Percentiles rank a stretch among this genome's conserved stretches.
Conservation (phyloP, 1,140 invertebrate species). For the Heliothis subflexa region DNA sequence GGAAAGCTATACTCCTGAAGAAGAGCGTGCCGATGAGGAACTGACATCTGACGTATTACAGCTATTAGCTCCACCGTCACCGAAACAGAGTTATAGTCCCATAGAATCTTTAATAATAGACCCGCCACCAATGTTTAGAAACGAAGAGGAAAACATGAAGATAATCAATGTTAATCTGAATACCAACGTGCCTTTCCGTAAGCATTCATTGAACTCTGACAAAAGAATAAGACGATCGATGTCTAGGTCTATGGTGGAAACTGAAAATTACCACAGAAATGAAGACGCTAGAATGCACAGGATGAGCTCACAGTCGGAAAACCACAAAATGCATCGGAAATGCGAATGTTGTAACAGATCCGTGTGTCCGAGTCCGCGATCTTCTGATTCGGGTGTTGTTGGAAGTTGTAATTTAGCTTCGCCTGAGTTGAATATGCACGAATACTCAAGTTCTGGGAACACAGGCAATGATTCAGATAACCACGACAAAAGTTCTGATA, state of each 20-base stretch:
- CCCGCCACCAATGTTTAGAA: constrained; percentile 87
- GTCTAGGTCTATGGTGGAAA: constrained; percentile 80
- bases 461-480: constrained; percentile 73
- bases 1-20: constrained; percentile 67
- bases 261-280: constrained; percentile 69
- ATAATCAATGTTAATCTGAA: constrained; percentile 79
- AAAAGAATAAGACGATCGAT: constrained; percentile 81
- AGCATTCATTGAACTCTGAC: constrained; percentile 84
- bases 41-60: constrained; percentile 68
- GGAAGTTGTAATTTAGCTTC: constrained; percentile 91
- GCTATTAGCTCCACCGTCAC: constrained; percentile 78
- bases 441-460: constrained; percentile 62
- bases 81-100: constrained; percentile 61
- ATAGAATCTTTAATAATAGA: constrained; percentile 83
- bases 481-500: constrained; percentile 67
- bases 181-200: constrained; percentile 78
- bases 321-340: constrained; percentile 72
- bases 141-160: constrained; percentile 79
- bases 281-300: constrained; percentile 67
- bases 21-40: constrained; percentile 56
- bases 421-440: constrained; percentile 86
- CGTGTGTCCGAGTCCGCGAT: constrained; percentile 88
- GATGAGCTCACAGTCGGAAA: constrained; percentile 81
- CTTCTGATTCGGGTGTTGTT: constrained; percentile 94
- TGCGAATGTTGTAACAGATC: constrained; percentile 88